A percentile compares a stretch with the other conserved stretches of the same genome.
Conservation (phyloP, 2,797 vertebrate genomes). For the Pangasius krempfi region DNA sequence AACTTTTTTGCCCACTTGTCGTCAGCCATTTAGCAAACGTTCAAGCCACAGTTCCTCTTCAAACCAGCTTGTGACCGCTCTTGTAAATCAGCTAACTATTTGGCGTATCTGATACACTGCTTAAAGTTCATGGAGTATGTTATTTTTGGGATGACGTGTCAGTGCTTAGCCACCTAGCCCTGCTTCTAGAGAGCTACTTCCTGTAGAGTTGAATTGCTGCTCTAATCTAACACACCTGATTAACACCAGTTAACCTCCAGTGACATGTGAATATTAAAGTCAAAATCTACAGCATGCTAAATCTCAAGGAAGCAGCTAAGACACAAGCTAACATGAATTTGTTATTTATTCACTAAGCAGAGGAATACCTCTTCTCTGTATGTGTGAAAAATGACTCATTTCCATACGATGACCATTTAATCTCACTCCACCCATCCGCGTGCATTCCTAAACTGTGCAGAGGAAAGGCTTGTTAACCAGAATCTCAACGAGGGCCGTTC, state of each 20-base stretch:
- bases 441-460: conserved; percentile 37
- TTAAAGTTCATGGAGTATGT: background rate
- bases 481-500: conserved; percentile 37
- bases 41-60: background rate
- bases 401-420: background rate
- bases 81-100: background rate
- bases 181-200: background rate
- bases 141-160: background rate
- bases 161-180: background rate
- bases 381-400: background rate
- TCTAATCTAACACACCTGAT: background rate
- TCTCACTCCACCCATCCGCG: conserved; percentile 14
- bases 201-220: background rate
- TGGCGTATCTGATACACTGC: background rate
- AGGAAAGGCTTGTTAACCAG: conserved; percentile 48
- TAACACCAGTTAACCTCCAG: background rate
- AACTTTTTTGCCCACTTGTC: background rate
- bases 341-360: background rate
- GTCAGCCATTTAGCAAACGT: background rate
- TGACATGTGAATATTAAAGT: background rate
- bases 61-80: background rate
- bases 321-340: background rate
- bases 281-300: background rate
- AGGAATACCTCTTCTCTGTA: background rate
- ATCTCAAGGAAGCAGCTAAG: background rate